phyloP scores from a whole-genome alignment of 2,113 vertebrate species.

The Mellivora capensis region DNA sequence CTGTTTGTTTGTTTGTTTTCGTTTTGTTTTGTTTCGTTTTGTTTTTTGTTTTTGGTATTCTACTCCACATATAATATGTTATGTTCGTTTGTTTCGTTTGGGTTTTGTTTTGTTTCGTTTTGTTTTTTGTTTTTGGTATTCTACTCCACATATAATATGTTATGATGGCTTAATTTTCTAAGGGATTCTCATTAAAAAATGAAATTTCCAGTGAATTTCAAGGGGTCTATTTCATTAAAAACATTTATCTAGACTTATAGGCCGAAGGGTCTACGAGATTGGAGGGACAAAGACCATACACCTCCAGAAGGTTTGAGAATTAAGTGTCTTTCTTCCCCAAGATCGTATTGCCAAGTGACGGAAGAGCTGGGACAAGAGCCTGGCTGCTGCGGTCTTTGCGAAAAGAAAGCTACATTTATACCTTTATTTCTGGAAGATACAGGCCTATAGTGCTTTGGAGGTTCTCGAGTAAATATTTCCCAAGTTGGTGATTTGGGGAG shows the following conservation, averaged over 20 bases:
- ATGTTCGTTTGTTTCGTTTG: not conserved
- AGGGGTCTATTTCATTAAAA: not conserved
- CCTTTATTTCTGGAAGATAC: not conserved
- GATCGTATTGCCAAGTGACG: not conserved
- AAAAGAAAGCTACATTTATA: not conserved
- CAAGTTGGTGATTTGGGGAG: not conserved
- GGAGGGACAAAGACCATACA: not conserved
- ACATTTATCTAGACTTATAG: not conserved
- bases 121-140: not conserved
- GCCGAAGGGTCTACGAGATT: not conserved
- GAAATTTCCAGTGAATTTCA: conserved; percentile 12
- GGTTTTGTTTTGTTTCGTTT: not conserved
- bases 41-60: not conserved
- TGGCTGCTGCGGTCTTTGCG: not conserved
- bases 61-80: not conserved
- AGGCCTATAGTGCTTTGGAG: not conserved
- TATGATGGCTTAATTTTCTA: not conserved
- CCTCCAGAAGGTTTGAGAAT: not conserved
- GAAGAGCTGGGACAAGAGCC: not conserved
- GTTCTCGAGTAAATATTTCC: not conserved
- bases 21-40: not conserved
- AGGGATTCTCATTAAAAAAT: not conserved
- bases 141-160: not conserved
- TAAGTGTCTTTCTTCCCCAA: not conserved
- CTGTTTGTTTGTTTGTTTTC: too few species aligned